Percentiles rank a stretch among this genome's conserved stretches.
These are phyloP conservation scores for Augiades crinisus DNA, from an alignment of 2,888 invertebrate genomes.

Conservation along the genomic window DNA sequence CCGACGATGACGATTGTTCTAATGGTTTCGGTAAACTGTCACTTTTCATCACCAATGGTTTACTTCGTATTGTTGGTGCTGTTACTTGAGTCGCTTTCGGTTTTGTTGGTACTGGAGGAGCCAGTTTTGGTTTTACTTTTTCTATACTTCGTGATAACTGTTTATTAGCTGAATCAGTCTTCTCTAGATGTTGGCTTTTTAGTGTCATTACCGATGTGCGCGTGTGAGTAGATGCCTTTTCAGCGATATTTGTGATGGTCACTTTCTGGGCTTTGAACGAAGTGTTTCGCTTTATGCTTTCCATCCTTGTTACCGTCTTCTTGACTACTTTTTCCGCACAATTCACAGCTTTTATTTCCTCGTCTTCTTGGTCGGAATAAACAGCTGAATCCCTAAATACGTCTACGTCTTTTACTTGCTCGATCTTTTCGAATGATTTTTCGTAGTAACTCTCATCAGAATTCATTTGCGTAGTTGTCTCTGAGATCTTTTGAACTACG, in stretches of 20 bases:
- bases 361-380: conserved; percentile 88
- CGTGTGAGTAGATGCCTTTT: conserved; percentile 47
- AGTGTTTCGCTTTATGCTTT: conserved; percentile 54
- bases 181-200: conserved; percentile 41
- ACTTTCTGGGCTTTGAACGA: conserved; percentile 55
- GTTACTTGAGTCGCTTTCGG: conserved; percentile 70
- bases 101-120: conserved; percentile 85
- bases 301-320: conserved; percentile 52
- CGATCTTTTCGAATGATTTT: conserved; percentile 87
- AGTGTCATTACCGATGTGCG: conserved; percentile 44
- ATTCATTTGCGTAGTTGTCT: conserved; percentile 39
- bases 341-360: conserved; percentile 48
- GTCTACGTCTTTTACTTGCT: conserved; percentile 85
- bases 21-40: conserved; percentile 40
- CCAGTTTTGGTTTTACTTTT: conserved; percentile 73
- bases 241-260: conserved; percentile 44
- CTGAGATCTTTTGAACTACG: conserved; percentile 27
- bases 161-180: conserved; percentile 35
- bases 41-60: conserved; percentile 38
- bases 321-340: conserved; percentile 39
- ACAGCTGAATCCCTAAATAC: conserved; percentile 91
- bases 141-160: conserved; percentile 28
- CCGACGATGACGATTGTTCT: conserved; percentile 52
- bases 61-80: conserved; percentile 41
- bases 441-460: conserved; percentile 88